Percentiles rank a stretch among this genome's conserved stretches.
These are phyloP conservation scores for Paguma larvata DNA, from an alignment of 2,797 vertebrate genomes.

Conservation along the genomic window DNA sequence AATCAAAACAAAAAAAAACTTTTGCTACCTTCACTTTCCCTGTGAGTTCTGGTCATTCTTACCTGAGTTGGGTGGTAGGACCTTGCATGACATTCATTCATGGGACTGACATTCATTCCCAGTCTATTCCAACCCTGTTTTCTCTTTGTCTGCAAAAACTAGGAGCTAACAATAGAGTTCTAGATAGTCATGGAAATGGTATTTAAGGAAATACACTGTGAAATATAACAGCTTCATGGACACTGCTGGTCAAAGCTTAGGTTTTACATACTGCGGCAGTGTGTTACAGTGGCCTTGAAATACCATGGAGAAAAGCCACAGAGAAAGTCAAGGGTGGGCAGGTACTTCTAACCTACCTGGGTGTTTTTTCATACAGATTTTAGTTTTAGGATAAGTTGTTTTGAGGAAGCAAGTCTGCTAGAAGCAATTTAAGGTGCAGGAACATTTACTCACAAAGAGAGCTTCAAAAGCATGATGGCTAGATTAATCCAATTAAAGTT, in stretches of 20 bases:
- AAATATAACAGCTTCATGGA: neutral
- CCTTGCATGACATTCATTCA: neutral
- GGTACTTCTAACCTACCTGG: neutral
- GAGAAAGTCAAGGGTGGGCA: conserved; percentile 9
- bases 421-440: neutral
- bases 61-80: conserved; percentile 11
- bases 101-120: neutral
- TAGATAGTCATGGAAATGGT: neutral
- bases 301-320: neutral
- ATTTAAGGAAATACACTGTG: neutral
- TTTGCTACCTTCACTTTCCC: conserved; percentile 4
- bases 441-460: neutral
- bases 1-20: neutral
- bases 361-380: neutral
- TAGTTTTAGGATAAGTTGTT: neutral
- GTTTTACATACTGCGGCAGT: neutral
- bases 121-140: neutral
- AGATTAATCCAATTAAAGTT: neutral
- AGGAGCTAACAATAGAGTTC: neutral
- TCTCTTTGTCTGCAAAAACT: neutral
- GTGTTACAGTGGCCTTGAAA: neutral
- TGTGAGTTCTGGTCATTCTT: neutral
- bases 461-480: neutral
- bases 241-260: neutral
- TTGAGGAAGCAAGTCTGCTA: neutral